Base-by-base conservation (phyloP, 2,888 invertebrate species). In the Phorcus lineatus region DNA sequence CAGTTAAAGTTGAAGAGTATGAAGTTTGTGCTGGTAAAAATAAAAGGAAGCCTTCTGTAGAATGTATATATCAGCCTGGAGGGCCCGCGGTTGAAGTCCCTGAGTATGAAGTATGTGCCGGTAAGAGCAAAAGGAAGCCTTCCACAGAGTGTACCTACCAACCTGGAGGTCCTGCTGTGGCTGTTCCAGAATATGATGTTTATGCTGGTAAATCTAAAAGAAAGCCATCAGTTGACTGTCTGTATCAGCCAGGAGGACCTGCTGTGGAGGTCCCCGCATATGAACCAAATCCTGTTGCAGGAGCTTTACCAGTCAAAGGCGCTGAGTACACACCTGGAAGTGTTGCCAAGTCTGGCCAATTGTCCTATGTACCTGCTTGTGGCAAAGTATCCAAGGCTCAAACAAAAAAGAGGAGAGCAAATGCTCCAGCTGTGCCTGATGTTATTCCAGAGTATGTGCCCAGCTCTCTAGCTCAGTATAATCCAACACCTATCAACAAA, bases 401-500 rank as follows among this genome's bases (percentile, higher is more conserved):
- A 11, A 40, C 70, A 7, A 70, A 70, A 19, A 70, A 70, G 19
- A 31, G 70, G 17, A 70, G 40, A 70, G 70, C 84, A 17, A 84
- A 83, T 57, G 16, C 55, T 31, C 24, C 19, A 17, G 28, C 28
- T 11, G 76, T 54, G n/a, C 76, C 76, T 0, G 76, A 55, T 54
- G 54, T 36, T 22, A 55, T 76, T 55, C 76, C 76, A n/a, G 76
- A 53, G 36, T 76, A 76, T 76, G 76, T 55, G 28, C 76, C 76
- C 16, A 74, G 83, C 40, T 81, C 83, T 47, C 83, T 87, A 13
- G 89, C 89, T 36, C 85, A 86, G 57, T 91, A 91, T 82, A 89
- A 88, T 47, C 91, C 90, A 31, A 91, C 91, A n/a, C 90, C 91
- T 7, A 86, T 90, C 47, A 82, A 78, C 75, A 85, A 89, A 78